Evolutionary conservation across 2,113 vertebrate species (phyloP).

Genomic region (Ceratotherium simum): DNA sequence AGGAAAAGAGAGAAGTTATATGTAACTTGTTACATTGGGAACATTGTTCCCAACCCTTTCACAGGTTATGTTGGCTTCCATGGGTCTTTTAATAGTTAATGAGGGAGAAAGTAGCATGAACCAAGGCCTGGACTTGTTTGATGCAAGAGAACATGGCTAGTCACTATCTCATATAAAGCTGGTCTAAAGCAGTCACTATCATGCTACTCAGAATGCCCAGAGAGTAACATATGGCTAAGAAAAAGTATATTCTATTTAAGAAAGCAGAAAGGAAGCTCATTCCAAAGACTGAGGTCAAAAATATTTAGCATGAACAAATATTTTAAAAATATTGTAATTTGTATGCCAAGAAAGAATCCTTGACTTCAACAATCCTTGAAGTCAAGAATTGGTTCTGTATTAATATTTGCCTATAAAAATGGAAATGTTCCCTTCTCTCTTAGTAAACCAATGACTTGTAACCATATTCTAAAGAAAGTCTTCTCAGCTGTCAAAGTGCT

Average conservation of each 20-base stretch:
- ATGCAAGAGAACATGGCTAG: neutral
- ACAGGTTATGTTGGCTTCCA: neutral
- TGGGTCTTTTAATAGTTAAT: neutral
- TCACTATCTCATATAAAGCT: neutral
- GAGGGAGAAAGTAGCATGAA: slow-evolving; percentile 1
- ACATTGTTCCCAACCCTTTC: neutral
- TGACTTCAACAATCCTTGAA: slow-evolving; percentile 16
- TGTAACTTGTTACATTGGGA: too few species aligned
- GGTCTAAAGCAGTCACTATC: neutral
- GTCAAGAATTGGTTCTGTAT: neutral
- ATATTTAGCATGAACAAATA: slow-evolving; percentile 31
- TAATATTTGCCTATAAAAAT: slow-evolving; percentile 28
- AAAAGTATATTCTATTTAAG: neutral
- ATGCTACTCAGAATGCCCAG: neutral
- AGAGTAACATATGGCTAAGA: neutral
- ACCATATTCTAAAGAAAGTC: slow-evolving; percentile 45
- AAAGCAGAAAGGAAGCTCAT: slow-evolving; percentile 23
- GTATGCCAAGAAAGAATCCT: neutral
- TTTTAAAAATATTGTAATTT: slow-evolving; percentile 50
- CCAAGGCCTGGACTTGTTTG: neutral
- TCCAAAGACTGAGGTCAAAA: neutral
- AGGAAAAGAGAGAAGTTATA: neutral
- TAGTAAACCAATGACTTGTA: slow-evolving; percentile 19
- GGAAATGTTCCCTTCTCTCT: neutral
- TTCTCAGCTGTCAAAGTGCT: slow-evolving; percentile 13